Conservation (phyloP, 2,888 invertebrate genomes). For the Tortrix viridana region DNA sequence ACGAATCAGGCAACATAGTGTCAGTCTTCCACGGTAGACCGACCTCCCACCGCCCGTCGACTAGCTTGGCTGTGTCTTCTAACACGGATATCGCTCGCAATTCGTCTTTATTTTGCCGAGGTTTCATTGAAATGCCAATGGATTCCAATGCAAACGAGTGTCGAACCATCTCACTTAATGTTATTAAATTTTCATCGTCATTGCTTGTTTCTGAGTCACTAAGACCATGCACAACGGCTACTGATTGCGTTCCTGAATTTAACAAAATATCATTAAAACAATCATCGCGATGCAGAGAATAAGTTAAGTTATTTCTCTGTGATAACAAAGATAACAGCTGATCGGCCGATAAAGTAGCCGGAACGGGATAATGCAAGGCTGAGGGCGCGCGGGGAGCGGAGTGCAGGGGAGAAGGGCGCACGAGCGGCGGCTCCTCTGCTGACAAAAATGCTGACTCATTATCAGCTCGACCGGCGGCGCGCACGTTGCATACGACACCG, state of each 20-base stretch:
- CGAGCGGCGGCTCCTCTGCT: neutral
- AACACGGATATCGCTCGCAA: neutral
- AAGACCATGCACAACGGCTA: neutral
- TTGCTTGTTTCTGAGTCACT: neutral
- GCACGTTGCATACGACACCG: neutral
- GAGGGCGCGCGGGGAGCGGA: neutral
- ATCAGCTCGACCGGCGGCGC: neutral
- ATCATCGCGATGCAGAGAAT: neutral
- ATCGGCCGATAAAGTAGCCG: neutral
- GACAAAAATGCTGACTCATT: neutral
- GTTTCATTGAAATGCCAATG: neutral
- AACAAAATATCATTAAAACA: neutral
- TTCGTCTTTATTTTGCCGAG: constrained; percentile 7
- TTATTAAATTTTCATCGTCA: neutral
- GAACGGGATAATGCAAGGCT: neutral
- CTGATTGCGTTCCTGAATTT: neutral
- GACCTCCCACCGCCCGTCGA: neutral
- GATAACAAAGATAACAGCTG: neutral
- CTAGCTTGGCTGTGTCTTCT: constrained; percentile 4
- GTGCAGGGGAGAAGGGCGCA: neutral
- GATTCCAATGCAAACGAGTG: constrained; percentile 2
- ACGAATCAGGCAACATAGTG: neutral
- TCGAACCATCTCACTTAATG: neutral
- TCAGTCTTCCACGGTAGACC: neutral
- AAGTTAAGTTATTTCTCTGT: too few species aligned